A percentile compares a stretch with the other conserved stretches of the same genome.
Conservation (phyloP, 2,888 invertebrate genomes). For the Dasysyrphus albostriatus region DNA sequence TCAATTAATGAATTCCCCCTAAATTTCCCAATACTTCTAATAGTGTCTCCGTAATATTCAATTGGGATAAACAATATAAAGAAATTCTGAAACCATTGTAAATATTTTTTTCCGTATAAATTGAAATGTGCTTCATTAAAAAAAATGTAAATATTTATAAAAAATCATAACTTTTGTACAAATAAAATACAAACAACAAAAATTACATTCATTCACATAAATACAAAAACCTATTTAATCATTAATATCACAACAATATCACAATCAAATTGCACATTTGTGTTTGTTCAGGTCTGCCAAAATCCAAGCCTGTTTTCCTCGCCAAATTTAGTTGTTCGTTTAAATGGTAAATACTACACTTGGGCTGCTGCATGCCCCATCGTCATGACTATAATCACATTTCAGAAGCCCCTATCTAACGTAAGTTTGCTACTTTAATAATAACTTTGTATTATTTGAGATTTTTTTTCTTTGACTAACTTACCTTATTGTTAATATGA, state of each 20-base stretch:
- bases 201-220: neutral
- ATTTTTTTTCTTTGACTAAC: constrained; percentile 15
- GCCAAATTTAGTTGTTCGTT: constrained; percentile 93
- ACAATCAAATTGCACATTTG: constrained; percentile 85
- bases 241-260: constrained; percentile 82
- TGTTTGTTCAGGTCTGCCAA: constrained; percentile 84
- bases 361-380: constrained; percentile 96
- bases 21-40: too few species aligned
- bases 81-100: neutral
- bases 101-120: neutral
- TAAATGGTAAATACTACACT: constrained; percentile 94
- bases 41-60: too few species aligned
- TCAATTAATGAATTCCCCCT: too few species aligned
- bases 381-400: constrained; percentile 93
- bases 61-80: neutral
- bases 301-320: constrained; percentile 91
- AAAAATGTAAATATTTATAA: constrained; percentile 17
- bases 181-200: constrained; percentile 20
- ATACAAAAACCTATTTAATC: neutral
- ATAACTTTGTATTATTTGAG: neutral
- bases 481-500: neutral
- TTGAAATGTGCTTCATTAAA: constrained; percentile 59
- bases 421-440: constrained; percentile 83
- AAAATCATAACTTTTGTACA: neutral
- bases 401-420: constrained; percentile 92